Percentiles rank a stretch among this genome's conserved stretches.
These are phyloP conservation scores for Diadegma fenestrale DNA, from an alignment of 2,888 invertebrate species.

Conservation along the genomic window DNA sequence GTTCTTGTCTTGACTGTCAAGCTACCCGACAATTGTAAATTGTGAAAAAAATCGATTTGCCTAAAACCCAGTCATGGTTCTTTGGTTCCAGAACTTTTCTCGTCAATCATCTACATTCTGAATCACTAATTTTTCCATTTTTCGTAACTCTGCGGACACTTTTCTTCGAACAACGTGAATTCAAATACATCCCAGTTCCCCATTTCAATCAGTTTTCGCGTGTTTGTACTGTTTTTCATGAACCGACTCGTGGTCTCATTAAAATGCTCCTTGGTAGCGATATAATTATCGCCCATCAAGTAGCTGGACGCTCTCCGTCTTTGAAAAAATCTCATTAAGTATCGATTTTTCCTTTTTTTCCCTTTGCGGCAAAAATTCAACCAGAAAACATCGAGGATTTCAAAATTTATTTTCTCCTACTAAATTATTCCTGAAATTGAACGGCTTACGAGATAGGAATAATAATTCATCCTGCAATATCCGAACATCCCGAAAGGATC, in stretches of 20 bases:
- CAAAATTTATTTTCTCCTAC: not conserved
- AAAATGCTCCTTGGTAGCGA: too few relatives aligned
- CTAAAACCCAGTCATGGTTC: not conserved
- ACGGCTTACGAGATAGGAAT: not conserved
- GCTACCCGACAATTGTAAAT: not conserved
- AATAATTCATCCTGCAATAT: conserved; percentile 19
- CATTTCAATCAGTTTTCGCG: not conserved
- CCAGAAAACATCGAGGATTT: not conserved
- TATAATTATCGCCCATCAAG: too few relatives aligned
- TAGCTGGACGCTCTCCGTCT: too few relatives aligned
- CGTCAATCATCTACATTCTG: not conserved
- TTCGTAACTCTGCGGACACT: not conserved
- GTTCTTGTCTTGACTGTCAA: conserved; percentile 5
- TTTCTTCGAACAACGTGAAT: not conserved
- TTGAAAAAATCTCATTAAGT: too few relatives aligned
- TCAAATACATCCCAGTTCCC: not conserved
- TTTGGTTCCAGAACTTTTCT: not conserved
- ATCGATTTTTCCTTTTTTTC: too few relatives aligned
- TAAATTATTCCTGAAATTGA: not conserved
- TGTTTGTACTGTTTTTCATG: too few relatives aligned
- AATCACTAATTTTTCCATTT: not conserved
- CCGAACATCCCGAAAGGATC: not conserved
- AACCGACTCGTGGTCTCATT: too few relatives aligned
- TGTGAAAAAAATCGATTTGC: not conserved
- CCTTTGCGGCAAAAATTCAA: not conserved